phyloP scores from a whole-genome alignment of 2,797 vertebrate genomes.

The Arnoldichthys spilopterus region DNA sequence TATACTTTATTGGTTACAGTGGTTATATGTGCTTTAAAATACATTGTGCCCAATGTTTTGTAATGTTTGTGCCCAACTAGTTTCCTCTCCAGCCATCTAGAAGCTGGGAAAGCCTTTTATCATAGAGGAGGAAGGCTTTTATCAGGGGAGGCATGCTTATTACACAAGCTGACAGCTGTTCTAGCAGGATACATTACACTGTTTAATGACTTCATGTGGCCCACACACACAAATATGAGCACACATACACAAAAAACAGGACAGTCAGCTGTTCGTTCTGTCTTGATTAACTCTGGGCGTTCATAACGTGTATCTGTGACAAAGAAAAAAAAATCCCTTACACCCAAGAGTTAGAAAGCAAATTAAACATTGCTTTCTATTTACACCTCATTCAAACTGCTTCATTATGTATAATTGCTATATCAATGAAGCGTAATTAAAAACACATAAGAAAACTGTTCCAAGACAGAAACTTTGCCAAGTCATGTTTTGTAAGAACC shows the following conservation, averaged over 20 bases:
- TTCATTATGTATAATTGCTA: neutral
- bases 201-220: slow-evolving; percentile 40
- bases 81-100: slow-evolving; percentile 23
- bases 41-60: slow-evolving; percentile 16
- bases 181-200: slow-evolving; percentile 40
- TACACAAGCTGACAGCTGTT: slow-evolving; percentile 50
- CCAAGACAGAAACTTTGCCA: too few species aligned
- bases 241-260: slow-evolving; percentile 21
- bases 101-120: slow-evolving; percentile 42
- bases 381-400: neutral
- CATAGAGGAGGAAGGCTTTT: slow-evolving; percentile 46
- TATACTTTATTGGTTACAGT: slow-evolving; percentile 13
- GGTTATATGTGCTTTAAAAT: slow-evolving; percentile 23
- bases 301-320: slow-evolving; percentile 5
- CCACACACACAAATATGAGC: slow-evolving; percentile 37
- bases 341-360: too few species aligned
- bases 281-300: slow-evolving; percentile 15
- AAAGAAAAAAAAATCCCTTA: slow-evolving; percentile 24
- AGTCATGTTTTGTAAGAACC: neutral
- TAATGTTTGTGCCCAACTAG: slow-evolving; percentile 32
- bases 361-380: neutral
- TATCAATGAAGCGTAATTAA: neutral
- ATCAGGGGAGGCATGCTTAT: slow-evolving; percentile 44
- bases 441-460: neutral
- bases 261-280: slow-evolving; percentile 18